A percentile compares a stretch with the other conserved stretches of the same genome.
Conservation (phyloP, 2,797 vertebrate species). For the Nannoperca australis region DNA sequence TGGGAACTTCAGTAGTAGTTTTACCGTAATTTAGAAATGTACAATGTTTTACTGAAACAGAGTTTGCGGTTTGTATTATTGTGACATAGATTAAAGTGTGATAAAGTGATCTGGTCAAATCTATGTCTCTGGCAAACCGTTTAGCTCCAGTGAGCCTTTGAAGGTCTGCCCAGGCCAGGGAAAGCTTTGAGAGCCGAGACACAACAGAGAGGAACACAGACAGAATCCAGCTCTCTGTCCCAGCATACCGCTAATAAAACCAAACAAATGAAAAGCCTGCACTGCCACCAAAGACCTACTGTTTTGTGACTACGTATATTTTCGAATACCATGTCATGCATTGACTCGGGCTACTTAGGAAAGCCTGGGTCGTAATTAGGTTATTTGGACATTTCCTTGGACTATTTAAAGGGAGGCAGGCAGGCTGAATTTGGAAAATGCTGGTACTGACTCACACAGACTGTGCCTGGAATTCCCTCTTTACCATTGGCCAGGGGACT, state of each 20-base stretch:
- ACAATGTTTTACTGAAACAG: slow-evolving; percentile 35
- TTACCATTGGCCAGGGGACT: slow-evolving; percentile 76
- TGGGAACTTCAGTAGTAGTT: slow-evolving; percentile 14
- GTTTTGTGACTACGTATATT: slow-evolving; percentile 74
- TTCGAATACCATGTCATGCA: slow-evolving; percentile 77
- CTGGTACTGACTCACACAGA: slow-evolving; percentile 81
- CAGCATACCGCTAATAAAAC: slow-evolving; percentile 60
- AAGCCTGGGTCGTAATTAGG: slow-evolving; percentile 85
- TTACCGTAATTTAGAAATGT: slow-evolving; percentile 31
- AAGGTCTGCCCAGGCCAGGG: slow-evolving; percentile 46
- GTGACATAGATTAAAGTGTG: slow-evolving; percentile 59
- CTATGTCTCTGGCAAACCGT: slow-evolving; percentile 58
- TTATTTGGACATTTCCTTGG: slow-evolving; percentile 86
- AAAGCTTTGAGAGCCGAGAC: slow-evolving; percentile 54
- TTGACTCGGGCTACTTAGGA: slow-evolving; percentile 80
- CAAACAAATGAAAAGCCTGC: slow-evolving; percentile 67
- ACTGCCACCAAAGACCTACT: slow-evolving; percentile 55
- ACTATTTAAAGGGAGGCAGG: slow-evolving; percentile 83
- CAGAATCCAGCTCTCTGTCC: slow-evolving; percentile 54
- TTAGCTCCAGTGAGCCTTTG: slow-evolving; percentile 65
- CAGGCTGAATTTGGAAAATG: slow-evolving; percentile 84
- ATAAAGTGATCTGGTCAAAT: slow-evolving; percentile 65
- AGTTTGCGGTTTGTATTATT: slow-evolving; percentile 45
- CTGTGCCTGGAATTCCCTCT: slow-evolving; percentile 85
- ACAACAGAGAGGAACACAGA: slow-evolving; percentile 67